Evolutionary conservation across 2,113 vertebrate species (phyloP).

Genomic region (Lophotis ruficrista): DNA sequence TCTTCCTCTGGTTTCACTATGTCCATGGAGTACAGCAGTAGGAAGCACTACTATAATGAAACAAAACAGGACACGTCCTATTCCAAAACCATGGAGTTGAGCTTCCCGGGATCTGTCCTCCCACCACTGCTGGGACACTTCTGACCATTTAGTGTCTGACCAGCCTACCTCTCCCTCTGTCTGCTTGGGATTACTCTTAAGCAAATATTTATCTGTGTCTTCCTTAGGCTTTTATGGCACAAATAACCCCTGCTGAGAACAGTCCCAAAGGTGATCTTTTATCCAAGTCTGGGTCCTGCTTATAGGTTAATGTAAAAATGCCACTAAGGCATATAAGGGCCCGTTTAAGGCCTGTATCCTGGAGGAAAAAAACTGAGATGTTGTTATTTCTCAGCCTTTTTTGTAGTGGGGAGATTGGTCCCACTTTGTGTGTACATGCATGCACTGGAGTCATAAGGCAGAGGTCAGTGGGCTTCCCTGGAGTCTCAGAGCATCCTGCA

Average conservation of each 20-base stretch:
- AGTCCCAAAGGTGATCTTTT: not conserved
- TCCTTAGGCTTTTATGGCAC: not conserved
- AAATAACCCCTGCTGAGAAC: not conserved
- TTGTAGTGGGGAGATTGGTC: not conserved
- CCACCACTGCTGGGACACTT: not conserved
- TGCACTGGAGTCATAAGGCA: rapidly evolving
- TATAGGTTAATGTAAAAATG: not conserved
- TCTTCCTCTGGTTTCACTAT: not conserved
- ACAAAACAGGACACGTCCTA: not conserved
- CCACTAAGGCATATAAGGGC: not conserved
- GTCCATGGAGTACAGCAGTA: not conserved
- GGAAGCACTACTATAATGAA: not conserved
- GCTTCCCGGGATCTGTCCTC: not conserved
- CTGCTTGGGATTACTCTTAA: not conserved
- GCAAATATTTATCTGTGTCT: not conserved
- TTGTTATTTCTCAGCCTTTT: not conserved
- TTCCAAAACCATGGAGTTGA: not conserved
- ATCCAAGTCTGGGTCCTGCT: not conserved
- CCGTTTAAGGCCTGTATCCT: not conserved
- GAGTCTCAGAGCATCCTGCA: not conserved
- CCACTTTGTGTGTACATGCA: not conserved
- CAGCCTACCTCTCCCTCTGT: not conserved
- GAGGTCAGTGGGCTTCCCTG: not conserved
- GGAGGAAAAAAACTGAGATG: not conserved
- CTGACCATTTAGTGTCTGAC: not conserved